A percentile compares a stretch with the other conserved stretches of the same genome.
phyloP scores from a whole-genome alignment of 2,888 invertebrate species.

The Cosmorhoe ocellata region DNA sequence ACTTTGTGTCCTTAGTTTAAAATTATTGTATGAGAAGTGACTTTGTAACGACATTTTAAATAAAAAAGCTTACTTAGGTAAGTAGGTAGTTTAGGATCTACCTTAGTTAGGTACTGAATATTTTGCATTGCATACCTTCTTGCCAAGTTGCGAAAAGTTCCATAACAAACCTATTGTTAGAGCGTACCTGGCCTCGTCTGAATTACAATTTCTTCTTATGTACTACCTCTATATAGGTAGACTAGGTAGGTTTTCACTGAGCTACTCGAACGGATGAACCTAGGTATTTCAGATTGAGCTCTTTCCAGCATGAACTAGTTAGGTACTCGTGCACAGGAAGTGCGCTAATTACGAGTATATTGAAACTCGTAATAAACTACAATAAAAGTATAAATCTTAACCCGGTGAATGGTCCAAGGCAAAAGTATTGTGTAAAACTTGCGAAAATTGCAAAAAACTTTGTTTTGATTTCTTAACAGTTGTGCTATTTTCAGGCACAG shows the following conservation, averaged over 20 bases:
- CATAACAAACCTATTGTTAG: background rate
- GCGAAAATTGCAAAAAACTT: constrained; percentile 18
- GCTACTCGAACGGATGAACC: background rate
- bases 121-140: too few species aligned
- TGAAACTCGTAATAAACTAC: constrained; percentile 55
- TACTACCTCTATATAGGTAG: too few species aligned
- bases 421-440: constrained; percentile 34
- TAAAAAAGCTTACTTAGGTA: too few species aligned
- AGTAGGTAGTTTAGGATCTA: too few species aligned
- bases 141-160: too few species aligned
- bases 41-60: too few species aligned
- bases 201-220: background rate
- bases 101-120: too few species aligned
- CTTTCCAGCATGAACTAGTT: constrained; percentile 40
- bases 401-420: constrained; percentile 58
- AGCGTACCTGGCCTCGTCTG: background rate
- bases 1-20: too few species aligned
- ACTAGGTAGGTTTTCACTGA: background rate
- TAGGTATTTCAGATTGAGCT: background rate
- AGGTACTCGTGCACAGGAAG: constrained; percentile 50
- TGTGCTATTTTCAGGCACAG: too few species aligned
- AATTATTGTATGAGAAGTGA: too few species aligned
- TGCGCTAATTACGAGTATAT: constrained; percentile 56
- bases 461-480: background rate
- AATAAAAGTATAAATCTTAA: constrained; percentile 42